These are phyloP conservation scores for Tragulus kanchil DNA, from an alignment of 2,113 vertebrate species.

Conservation along the genomic window DNA sequence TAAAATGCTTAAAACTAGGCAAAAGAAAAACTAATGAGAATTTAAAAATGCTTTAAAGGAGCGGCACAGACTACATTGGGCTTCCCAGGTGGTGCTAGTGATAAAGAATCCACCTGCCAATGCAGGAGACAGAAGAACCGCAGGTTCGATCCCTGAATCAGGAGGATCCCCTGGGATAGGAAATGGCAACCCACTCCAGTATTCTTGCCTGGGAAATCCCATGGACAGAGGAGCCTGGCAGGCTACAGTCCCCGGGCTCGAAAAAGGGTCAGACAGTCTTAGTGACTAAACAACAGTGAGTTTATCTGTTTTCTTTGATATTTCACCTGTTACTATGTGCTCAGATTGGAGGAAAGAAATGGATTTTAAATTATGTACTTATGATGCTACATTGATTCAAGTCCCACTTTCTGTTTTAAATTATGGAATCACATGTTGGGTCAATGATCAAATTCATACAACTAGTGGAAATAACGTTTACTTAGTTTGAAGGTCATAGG, in stretches of 20 bases:
- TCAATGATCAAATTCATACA: not conserved
- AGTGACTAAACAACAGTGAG: not conserved
- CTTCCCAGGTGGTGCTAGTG: not conserved
- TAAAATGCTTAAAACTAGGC: conserved; percentile 48
- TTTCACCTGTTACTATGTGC: not conserved
- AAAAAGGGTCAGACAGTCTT: not conserved
- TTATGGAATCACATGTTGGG: not conserved
- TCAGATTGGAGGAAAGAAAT: not conserved
- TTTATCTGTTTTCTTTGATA: conserved; percentile 14
- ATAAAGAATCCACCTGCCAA: not conserved
- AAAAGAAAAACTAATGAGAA: conserved; percentile 44
- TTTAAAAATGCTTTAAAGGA: not conserved
- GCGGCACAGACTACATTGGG: not conserved
- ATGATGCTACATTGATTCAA: not conserved
- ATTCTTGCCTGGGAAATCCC: not conserved
- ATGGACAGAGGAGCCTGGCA: not conserved
- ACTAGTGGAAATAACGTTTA: not conserved
- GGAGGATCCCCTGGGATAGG: not conserved
- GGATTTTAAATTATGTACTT: not conserved
- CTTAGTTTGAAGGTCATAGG: not conserved
- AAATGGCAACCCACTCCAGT: not conserved
- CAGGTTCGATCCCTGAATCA: not conserved
- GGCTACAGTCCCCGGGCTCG: not conserved
- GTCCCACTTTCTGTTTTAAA: not conserved
- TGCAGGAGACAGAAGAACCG: not conserved